Base-by-base conservation (phyloP, 2,113 vertebrate genomes). In the Enhydra lutris region DNA sequence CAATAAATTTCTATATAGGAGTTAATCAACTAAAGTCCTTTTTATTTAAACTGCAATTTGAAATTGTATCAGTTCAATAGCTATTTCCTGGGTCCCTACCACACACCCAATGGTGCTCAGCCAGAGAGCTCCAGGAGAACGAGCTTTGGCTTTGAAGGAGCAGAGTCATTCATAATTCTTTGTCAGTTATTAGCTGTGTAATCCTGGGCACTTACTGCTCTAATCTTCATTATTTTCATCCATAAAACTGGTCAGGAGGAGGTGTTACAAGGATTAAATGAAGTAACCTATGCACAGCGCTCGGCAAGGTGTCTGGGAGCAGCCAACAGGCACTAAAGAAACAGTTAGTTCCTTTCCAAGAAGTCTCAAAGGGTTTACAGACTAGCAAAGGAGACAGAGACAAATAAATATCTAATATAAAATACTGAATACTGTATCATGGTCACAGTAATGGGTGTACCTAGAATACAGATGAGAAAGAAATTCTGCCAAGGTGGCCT, bases 191-290 rank as follows among this genome's bases (percentile, higher is more conserved):
- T 78, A 89, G 50, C 78, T 94, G 36, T 87, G 39, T 89, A 63
- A 97, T 82, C 80, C 74, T 73, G 45, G 24, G 26, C 42, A 81
- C 42, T 86, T 97, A 57, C 78, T 39, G 74, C 96, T 73, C 74
- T 88, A 94, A 96, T 91, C 29, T 47, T 91, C 61, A 69, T 81
- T 69, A 93, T 69, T 94, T 93, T 88, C 57, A 91, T 55, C 85
- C 42, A 63, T n/a, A 91, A 94, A 87, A 69, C 31, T 24, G 23
- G 61, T 80, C 45, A 92, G 55, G 84, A 88, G 83, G 76, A 79
- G 20, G 31, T 55, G 69, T 45, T 39, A 42, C 21, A 73, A 88
- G 31, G 65, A 92, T 74, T 83, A 96, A 80, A 73, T 55, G 78
- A 94, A 95, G 82, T 24, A 92, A n/a, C 36, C 65, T 50, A 82